Base-by-base conservation (phyloP, 2,797 vertebrate species). In the Cichlasoma orientale region DNA sequence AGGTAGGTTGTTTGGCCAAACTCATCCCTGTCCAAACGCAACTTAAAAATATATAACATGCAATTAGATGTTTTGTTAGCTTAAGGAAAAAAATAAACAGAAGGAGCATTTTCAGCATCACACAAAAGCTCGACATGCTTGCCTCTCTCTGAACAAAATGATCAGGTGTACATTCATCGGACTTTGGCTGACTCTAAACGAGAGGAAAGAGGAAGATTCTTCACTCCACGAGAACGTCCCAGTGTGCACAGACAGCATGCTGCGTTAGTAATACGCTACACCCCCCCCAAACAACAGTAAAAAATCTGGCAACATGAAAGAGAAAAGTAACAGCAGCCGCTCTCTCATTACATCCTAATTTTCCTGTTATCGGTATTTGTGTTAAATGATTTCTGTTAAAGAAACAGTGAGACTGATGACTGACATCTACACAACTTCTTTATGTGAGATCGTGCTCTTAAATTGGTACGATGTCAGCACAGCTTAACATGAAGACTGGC, bases 121-220 rank as follows among this genome's bases (percentile, higher is more conserved):
- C 89, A 88, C 77, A 76, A 82, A 79, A 90, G 86, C 85, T 72
- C 23, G 56, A 86, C 90, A 94, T 93, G 92, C 94, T 94, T 94
- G 94, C 94, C 94, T 95, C 91, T 95, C 94, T 93, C 86, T 91
- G 89, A 94, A 92, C 84, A 92, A 86, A 91, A 94, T 82, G 91
- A 94, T 91, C 92, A 95, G 93, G 88, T 94, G 94, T 25, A 94
- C 87, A 90, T 93, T 94, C 86, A 86, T 73, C 5, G 93, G 93
- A 84, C 58, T 93, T 87, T 94, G 94, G 89, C 79, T 87, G 88
- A 95, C 85, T 92, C 94, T 95, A 82, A 83, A 92, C 50, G 27
- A 89, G 74, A 93, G 81, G 91, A 92, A 76, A 94, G 61, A 89
- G 79, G 90, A 77, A 84, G 72, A 66, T 23, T 53, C 77, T 83